Evolutionary conservation across 2,797 vertebrate species (phyloP).

Genomic region (Clarias laeviceps): DNA sequence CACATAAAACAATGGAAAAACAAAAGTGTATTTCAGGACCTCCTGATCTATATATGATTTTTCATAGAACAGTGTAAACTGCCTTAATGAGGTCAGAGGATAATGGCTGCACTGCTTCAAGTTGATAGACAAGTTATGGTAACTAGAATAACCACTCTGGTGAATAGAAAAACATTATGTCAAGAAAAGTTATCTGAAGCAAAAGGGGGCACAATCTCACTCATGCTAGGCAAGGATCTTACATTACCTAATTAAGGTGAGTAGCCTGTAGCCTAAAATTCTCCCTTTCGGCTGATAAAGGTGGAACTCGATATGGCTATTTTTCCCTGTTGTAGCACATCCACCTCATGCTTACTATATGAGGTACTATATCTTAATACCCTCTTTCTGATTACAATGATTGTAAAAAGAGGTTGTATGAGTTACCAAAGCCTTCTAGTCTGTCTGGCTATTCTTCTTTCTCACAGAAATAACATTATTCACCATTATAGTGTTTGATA

Average conservation of each 20-base stretch:
- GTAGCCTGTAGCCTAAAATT: neutral
- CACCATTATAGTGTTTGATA: neutral
- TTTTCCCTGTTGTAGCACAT: neutral
- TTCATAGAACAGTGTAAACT: neutral
- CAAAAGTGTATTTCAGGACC: neutral
- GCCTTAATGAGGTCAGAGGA: neutral
- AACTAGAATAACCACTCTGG: neutral
- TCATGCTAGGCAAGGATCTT: neutral
- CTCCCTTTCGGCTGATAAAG: neutral
- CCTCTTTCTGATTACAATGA: neutral
- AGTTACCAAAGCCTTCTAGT: neutral
- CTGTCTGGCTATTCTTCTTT: neutral
- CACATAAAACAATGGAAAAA: neutral
- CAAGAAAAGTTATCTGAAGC: neutral
- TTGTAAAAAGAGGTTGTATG: neutral
- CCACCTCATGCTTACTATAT: neutral
- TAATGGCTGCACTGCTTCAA: neutral
- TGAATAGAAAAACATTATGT: neutral
- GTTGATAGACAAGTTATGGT: neutral
- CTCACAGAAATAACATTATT: neutral
- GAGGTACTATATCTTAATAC: neutral
- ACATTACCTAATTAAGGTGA: neutral
- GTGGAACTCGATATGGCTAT: neutral
- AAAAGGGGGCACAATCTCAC: neutral
- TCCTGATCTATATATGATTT: neutral